Base-by-base conservation (phyloP, 2,113 vertebrate genomes). In the Rana temporaria region DNA sequence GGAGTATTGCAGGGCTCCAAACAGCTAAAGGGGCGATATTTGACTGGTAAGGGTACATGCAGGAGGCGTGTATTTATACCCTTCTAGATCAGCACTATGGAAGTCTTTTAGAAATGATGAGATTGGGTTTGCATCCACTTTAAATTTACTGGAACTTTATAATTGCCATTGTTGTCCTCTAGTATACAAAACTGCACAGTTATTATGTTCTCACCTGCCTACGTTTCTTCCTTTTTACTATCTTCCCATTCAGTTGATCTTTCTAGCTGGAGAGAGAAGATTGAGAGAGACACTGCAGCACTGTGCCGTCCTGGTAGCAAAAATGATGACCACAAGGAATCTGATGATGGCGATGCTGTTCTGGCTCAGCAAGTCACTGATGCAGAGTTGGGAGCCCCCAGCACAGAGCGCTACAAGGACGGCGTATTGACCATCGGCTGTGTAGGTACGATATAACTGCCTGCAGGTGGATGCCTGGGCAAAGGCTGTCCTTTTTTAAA, bases 351-450 rank as follows among this genome's bases (percentile, higher is more conserved):
- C 0, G 92, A 92, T 0, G 89, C 89, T 0, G 92, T 96, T 24
- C 83, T 96, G 60, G 86, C 96, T 87, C 93, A 96, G 84, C 94
- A 95, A 87, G 95, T 94, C 53, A 95, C 90, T 11, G 95, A 95
- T 71, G 89, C 89, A 1, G 96, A 94, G 84, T 91, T 92, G 66
- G 90, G 86, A 4, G 86, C 82, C 38, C 91, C 89, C 0, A 89
- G 91, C 6, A 90, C 89, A 76, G 96, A 98, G 85, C 95, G 90
- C 55, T 98, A 95, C 86, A 96, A 96, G 87, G 95, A 98, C 0
- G 97, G 96, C 0, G 87, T 98, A 53, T 93, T 97, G 81, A 98
- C 96, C 5, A 85, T 98, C 6, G 97, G 96, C 79, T 98, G 96
- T 76, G 91, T 97, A 82, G 93, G 96, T 97, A 85, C 91, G 86